Percentiles rank a stretch among this genome's conserved stretches.
Conservation (phyloP, 2,797 vertebrate genomes). For the Moxostoma hubbsi region DNA sequence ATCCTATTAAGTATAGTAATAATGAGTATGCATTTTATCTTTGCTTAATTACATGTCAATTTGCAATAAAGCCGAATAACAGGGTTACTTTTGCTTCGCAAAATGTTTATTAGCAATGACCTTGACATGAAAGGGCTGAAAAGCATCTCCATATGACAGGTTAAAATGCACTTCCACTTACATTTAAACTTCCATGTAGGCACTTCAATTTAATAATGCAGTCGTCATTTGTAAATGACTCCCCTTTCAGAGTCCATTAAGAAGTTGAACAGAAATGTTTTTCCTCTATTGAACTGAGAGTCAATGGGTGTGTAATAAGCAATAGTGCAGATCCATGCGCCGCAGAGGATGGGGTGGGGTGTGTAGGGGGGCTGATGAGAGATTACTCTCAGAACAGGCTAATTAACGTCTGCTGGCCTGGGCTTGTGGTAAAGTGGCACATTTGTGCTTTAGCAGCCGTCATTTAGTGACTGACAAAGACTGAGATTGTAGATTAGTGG, state of each 20-base stretch:
- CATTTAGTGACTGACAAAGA: conserved; percentile 71
- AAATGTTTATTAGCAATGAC: conserved; percentile 75
- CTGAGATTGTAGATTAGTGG: conserved; percentile 53
- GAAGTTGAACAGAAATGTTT: conserved; percentile 67
- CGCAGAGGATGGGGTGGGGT: conserved; percentile 53
- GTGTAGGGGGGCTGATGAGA: conserved; percentile 79
- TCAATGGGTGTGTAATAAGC: conserved; percentile 81
- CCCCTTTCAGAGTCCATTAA: conserved; percentile 82
- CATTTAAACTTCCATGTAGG: conserved; percentile 77
- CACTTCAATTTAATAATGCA: conserved; percentile 81
- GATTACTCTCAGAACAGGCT: conserved; percentile 81
- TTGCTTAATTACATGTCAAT: conserved; percentile 24
- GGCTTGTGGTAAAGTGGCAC: conserved; percentile 75
- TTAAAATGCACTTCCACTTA: conserved; percentile 81
- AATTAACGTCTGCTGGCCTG: conserved; percentile 81
- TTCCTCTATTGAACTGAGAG: conserved; percentile 72
- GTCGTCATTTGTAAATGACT: conserved; percentile 79
- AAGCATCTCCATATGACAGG: conserved; percentile 75
- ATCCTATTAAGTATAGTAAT: neutral
- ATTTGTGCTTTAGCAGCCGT: conserved; percentile 75
- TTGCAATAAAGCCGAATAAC: conserved; percentile 28
- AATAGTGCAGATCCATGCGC: conserved; percentile 69
- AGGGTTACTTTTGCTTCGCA: conserved; percentile 40
- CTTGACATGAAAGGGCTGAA: conserved; percentile 77
- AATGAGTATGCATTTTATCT: neutral